These are phyloP conservation scores for Cryptoprocta ferox DNA, from an alignment of 2,797 vertebrate genomes.

Conservation along the genomic window DNA sequence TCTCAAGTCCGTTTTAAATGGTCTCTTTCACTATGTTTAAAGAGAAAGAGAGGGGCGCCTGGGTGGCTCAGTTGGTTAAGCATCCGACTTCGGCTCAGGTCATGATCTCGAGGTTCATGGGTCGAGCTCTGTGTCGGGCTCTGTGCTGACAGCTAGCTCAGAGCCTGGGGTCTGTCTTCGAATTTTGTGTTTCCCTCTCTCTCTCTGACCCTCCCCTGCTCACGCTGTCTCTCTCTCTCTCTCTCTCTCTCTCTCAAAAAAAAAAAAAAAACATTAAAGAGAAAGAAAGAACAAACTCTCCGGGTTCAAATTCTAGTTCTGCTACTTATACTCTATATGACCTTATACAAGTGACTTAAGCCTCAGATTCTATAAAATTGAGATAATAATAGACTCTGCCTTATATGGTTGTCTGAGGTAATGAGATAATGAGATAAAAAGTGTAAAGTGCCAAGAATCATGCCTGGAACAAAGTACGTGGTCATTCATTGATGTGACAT, in stretches of 20 bases:
- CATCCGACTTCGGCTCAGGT: too few relatives aligned
- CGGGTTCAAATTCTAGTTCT: neutral
- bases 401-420: neutral
- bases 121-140: too few relatives aligned
- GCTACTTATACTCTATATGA: neutral
- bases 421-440: neutral
- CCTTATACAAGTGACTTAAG: neutral
- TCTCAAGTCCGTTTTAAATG: neutral
- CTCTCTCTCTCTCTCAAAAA: too few relatives aligned
- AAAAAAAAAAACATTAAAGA: too few relatives aligned
- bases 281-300: neutral
- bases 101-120: too few relatives aligned
- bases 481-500: neutral
- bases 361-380: neutral
- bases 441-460: neutral
- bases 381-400: neutral
- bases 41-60: neutral
- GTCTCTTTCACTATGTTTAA: neutral
- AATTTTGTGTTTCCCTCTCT: too few relatives aligned
- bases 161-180: too few relatives aligned
- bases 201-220: too few relatives aligned
- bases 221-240: too few relatives aligned
- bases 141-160: too few relatives aligned
- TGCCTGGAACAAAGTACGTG: neutral
- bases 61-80: too few relatives aligned